Conservation (phyloP, 2,888 invertebrate genomes). For the Lepas anatifera region DNA sequence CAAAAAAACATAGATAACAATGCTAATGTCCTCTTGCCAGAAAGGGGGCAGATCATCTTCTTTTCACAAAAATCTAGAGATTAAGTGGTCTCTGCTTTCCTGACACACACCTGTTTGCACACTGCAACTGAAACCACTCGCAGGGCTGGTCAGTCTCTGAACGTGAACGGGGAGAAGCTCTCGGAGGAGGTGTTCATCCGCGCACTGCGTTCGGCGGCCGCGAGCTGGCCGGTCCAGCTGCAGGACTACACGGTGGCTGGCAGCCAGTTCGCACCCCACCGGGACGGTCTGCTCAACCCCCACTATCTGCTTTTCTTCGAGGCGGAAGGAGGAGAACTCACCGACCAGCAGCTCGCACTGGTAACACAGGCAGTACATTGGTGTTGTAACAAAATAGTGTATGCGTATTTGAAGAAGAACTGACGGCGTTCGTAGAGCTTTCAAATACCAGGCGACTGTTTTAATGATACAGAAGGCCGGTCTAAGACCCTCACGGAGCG, state of each 20-base stretch:
- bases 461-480: too few species aligned
- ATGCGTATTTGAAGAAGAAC: not conserved
- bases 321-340: not conserved
- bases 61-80: too few species aligned
- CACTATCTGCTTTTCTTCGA: slow-evolving; percentile 30
- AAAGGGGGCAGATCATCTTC: too few species aligned
- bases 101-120: too few species aligned
- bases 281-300: slow-evolving; percentile 24
- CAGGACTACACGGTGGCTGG: slow-evolving; percentile 31
- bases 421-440: not conserved
- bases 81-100: too few species aligned
- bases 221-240: slow-evolving; percentile 24
- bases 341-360: not conserved
- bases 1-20: too few species aligned
- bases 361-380: not conserved
- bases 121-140: too few species aligned
- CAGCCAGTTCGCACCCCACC: slow-evolving; percentile 27
- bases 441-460: too few species aligned
- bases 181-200: slow-evolving; percentile 31
- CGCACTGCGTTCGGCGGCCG: slow-evolving; percentile 27
- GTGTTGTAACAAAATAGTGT: not conserved
- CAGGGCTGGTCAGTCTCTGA: slow-evolving; percentile 33
- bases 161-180: slow-evolving; percentile 34
- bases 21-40: too few species aligned
- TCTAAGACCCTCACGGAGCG: too few species aligned